These are phyloP conservation scores for Drosophila kanapiae DNA, from an alignment of 1,140 invertebrate genomes.

Conservation along the genomic window DNA sequence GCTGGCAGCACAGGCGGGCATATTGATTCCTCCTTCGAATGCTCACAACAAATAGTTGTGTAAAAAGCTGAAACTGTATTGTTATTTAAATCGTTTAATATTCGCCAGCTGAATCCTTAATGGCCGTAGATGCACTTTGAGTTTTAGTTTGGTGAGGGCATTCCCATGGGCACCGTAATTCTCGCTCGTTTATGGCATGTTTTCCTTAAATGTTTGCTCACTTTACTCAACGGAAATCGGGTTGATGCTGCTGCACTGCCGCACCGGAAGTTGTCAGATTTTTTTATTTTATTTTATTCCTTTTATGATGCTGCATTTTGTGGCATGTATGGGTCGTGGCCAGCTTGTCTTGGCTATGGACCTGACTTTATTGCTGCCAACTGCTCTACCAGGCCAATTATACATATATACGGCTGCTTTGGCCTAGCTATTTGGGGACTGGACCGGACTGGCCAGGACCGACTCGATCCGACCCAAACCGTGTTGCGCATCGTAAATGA, in stretches of 20 bases:
- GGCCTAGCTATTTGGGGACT: conserved; percentile 54
- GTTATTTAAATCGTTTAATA: conserved; percentile 46
- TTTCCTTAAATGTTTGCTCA: conserved; percentile 39
- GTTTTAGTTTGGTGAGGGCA: conserved; percentile 14
- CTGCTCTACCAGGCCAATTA: conserved; percentile 54
- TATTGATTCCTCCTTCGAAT: conserved; percentile 32
- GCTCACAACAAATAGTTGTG: conserved; percentile 18
- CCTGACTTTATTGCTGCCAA: conserved; percentile 18
- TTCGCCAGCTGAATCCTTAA: conserved; percentile 22
- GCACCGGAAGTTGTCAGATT: conserved; percentile 37
- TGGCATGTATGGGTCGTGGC: conserved; percentile 48
- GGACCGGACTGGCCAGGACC: not conserved
- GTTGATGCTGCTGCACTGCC: conserved; percentile 13
- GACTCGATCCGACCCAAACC: not conserved
- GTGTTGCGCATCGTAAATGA: conserved; percentile 63
- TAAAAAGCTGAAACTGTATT: conserved; percentile 21
- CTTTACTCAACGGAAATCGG: conserved; percentile 38
- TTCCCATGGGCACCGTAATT: conserved; percentile 27
- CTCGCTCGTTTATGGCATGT: conserved; percentile 27
- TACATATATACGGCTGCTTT: conserved; percentile 42
- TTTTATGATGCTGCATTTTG: conserved; percentile 69
- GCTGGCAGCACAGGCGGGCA: conserved; percentile 15
- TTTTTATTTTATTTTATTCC: conserved; percentile 48
- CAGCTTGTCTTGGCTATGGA: conserved; percentile 6
- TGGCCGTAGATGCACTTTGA: conserved; percentile 18